Evolutionary conservation across 2,888 invertebrate species (phyloP), one percentile per base, ranked within the genome.

Genomic region (Apamea sordens): DNA sequence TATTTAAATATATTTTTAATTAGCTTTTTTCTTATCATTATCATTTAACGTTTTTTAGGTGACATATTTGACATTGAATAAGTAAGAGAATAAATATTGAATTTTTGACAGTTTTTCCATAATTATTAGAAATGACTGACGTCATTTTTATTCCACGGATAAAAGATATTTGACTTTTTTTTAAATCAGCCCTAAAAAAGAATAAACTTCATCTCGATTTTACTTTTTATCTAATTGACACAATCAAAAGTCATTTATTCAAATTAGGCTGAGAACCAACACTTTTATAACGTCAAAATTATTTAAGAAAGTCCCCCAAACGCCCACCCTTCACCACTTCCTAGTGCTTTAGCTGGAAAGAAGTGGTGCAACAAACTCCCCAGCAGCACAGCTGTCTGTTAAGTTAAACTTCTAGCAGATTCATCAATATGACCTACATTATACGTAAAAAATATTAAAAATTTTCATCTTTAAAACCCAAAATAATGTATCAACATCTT

Each of bases 1-100:
- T 53, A 2, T 21, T 53, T 53, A 53, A 53, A 21, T 0, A 21
- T 0, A 53, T 50, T 1, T 50, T 18, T 53, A 21, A 21, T 21
- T 53, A 2, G 53, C 13, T 61, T 61, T 32, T 1, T 4, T 63
- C 7, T 18, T 41, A 41, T 8, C n/a, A 18, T 10, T 41, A 56
- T 18, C 10, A 32, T 67, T 53, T 2, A 44, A 15, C 7, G 15
- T 4, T 32, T 72, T 24, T 47, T n/a, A 32, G n/a, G 24, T 44
- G n/a, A n/a, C 24, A 59, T 24, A 32, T 75, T 53, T 76, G n/a
- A 44, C n/a, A 77, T 77, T 65, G 7, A 53, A 77, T 32, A 32
- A 47, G 15, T 15, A 15, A 1, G 47, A 47, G 47, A 47, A 13
- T 47, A 2, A 47, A 47, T 47, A 13, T 47, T 47, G 11, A 47